Evolutionary conservation across 2,888 invertebrate species (phyloP).

Genomic region (Tiphia femorata): DNA sequence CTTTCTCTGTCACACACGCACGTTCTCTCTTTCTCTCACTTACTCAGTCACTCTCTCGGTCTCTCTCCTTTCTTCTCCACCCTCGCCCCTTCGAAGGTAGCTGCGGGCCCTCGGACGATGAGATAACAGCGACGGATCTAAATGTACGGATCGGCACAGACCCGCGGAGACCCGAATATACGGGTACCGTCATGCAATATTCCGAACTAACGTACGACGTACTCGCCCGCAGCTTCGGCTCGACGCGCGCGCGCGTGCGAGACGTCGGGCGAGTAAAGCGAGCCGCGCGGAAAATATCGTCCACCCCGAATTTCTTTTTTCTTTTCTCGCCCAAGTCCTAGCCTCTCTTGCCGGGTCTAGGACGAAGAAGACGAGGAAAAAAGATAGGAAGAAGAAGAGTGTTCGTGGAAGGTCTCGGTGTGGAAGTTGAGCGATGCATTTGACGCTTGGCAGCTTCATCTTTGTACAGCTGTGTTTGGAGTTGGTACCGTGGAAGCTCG

Average conservation of each 20-base stretch:
- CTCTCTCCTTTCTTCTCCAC: conserved; percentile 45
- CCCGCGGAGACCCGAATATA: conserved; percentile 54
- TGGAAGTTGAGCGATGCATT: too few relatives aligned
- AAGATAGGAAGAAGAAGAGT: neutral
- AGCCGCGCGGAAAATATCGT: conserved; percentile 14
- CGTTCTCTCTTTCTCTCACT: neutral
- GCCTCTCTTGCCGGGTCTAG: neutral
- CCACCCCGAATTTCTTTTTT: too few relatives aligned
- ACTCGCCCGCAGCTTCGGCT: conserved; percentile 42
- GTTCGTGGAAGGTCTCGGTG: too few relatives aligned
- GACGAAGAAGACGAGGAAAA: neutral
- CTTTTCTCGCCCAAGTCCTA: conserved; percentile 9
- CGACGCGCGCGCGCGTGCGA: conserved; percentile 25
- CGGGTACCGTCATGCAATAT: conserved; percentile 63
- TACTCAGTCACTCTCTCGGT: neutral
- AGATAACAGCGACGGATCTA: conserved; percentile 58
- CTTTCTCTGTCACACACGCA: too few relatives aligned
- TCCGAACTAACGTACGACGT: conserved; percentile 53
- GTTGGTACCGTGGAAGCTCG: too few relatives aligned
- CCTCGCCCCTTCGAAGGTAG: conserved; percentile 48
- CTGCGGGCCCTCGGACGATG: conserved; percentile 59
- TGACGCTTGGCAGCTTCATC: too few relatives aligned
- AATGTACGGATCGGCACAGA: conserved; percentile 55
- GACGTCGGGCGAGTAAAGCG: too few relatives aligned
- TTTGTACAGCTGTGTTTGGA: too few relatives aligned